Evolutionary conservation across 2,113 vertebrate genomes (phyloP), one percentile per base, ranked within the genome.

Genomic region (Gila orcuttii): DNA sequence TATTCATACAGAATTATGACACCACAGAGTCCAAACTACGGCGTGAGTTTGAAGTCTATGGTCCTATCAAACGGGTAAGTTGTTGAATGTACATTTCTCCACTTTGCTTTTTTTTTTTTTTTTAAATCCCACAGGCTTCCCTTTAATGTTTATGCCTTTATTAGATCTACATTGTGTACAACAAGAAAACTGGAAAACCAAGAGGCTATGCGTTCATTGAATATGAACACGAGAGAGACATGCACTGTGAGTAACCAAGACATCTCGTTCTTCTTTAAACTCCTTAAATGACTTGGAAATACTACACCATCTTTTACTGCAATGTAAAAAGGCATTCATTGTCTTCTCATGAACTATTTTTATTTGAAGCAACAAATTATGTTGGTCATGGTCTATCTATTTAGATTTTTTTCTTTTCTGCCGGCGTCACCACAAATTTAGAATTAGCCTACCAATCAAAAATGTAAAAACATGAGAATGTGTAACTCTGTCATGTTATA

Each of bases 141-240:
- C 1, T 8, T 3, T 59, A 79, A 42, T 47, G 23, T 17, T 0
- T 66, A 64, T 21, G 17, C 4, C 21, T 73, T 6, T 87, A 91
- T 17, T 90, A 98, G 97, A 98, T 98, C 89, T 97, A 97, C 90
- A 98, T 98, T 71, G 97, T 99, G 15, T 98, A 97, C 93, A 99
- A 96, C 92, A 99, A 98, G 93, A 93, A 91, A 79, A 97, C 97
- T 0, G 95, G 95, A 36, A 99, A 99, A 87, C 97, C 97, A 21
- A 95, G 97, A 0, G 97, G 97, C 86, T 98, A 97, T 15, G 97
- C 97, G 17, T 99, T 99, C 95, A 99, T 98, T 6, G 97, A 99
- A 89, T 99, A 98, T 0, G 97, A 99, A 82, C 97, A 98, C 10
- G 97, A 99, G 86, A 94, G 97, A 31, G 97, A 98, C 89, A 99